Evolutionary conservation across 2,797 vertebrate species (phyloP).

Genomic region (Urocyon cinereoargenteus): DNA sequence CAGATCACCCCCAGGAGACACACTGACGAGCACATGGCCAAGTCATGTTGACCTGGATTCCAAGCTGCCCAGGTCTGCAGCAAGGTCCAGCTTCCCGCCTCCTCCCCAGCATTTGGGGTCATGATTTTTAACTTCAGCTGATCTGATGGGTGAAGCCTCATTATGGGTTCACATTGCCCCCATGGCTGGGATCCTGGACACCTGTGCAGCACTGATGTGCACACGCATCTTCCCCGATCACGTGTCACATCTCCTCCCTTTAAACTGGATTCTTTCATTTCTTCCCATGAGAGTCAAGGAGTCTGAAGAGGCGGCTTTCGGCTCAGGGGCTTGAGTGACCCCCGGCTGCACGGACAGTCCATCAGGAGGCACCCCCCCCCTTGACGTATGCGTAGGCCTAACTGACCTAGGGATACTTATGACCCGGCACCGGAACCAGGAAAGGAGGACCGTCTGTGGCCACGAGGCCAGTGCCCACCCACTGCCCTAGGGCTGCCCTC

Average conservation of each 20-base stretch:
- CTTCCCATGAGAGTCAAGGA: not conserved
- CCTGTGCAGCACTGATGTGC: too few relatives aligned
- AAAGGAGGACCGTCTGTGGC: too few relatives aligned
- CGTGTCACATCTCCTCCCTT: fast-evolving
- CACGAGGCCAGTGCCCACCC: too few relatives aligned
- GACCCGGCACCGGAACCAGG: too few relatives aligned
- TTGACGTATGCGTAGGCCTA: not conserved
- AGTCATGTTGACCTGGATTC: not conserved
- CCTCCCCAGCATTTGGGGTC: fast-evolving
- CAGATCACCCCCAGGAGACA: not conserved
- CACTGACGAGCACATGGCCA: not conserved
- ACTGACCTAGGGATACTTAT: not conserved
- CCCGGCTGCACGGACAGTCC: not conserved
- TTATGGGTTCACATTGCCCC: fast-evolving
- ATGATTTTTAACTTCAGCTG: fast-evolving
- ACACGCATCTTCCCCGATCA: fast-evolving
- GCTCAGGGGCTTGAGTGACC: not conserved
- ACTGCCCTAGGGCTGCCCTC: too few relatives aligned
- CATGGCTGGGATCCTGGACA: not conserved
- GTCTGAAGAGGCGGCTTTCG: not conserved
- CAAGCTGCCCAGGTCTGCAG: not conserved
- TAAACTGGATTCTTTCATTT: not conserved
- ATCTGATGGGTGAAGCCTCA: too few relatives aligned
- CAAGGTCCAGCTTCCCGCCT: fast-evolving
- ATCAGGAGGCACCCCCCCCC: not conserved